Conservation (phyloP, 1,140 invertebrate species). For the Neocloeon triangulifer region DNA sequence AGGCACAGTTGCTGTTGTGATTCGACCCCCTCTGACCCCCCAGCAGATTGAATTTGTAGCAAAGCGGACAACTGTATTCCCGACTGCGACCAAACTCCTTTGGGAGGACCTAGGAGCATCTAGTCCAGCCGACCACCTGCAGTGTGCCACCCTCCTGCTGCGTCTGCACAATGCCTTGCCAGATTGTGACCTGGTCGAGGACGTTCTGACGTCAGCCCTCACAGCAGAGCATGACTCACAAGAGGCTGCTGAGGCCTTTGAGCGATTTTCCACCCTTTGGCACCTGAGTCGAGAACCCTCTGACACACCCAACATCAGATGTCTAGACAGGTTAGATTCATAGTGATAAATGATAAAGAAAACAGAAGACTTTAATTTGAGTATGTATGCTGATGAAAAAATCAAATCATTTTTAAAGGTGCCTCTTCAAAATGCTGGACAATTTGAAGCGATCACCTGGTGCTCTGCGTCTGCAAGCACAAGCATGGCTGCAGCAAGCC, state of each 20-base stretch:
- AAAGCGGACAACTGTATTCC: constrained; percentile 35
- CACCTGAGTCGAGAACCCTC: constrained; percentile 46
- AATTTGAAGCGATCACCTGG: constrained; percentile 43
- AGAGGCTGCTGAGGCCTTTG: constrained; percentile 33
- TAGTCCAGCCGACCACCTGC: constrained; percentile 30
- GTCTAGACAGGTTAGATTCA: constrained; percentile 34
- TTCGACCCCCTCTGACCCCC: constrained; percentile 38
- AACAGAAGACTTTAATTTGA: not conserved
- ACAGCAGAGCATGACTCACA: no score
- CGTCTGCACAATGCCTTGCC: constrained; percentile 45
- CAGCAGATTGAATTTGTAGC: constrained; percentile 36
- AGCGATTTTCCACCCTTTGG: constrained; percentile 56
- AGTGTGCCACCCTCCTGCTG: constrained; percentile 41
- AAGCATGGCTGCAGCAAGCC: constrained; percentile 48
- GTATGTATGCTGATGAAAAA: not conserved
- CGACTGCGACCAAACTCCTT: constrained; percentile 35
- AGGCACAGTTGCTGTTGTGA: constrained; percentile 37
- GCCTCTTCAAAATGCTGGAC: constrained; percentile 52
- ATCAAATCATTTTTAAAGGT: constrained; percentile 22
- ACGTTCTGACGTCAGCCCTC: no score
- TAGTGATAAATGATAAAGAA: no score
- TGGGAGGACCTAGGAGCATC: constrained; percentile 38
- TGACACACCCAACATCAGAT: constrained; percentile 22
- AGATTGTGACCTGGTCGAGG: constrained; percentile 33
- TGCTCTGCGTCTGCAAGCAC: constrained; percentile 39